Base-by-base conservation (phyloP, 2,797 vertebrate species). In the Pangasius macronema region DNA sequence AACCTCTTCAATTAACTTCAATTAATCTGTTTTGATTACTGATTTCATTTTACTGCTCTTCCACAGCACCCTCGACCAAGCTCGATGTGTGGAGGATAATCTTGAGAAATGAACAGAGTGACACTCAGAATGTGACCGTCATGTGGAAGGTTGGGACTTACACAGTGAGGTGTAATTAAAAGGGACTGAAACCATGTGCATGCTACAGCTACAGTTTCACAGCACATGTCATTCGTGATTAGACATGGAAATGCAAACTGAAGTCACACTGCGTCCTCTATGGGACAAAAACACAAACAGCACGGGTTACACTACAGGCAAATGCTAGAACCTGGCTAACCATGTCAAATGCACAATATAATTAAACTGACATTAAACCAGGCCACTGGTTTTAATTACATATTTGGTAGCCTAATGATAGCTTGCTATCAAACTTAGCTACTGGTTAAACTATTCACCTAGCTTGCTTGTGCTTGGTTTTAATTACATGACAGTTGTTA, bases 61-160 rank as follows among this genome's bases (percentile, higher is more conserved):
- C n/a, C 90, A 51, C 89, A 98, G 97, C 90, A 82, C 97, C 96
- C 0, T 89, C 92, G 4, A 85, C 82, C n/a, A 89, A 90, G 24
- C 91, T 96, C 9, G 89, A 92, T 0, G 95, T 95, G 46, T 98
- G 97, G 97, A 92, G 96, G 84, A 89, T 89, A 53, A 86, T 96
- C 39, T 92, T 90, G 51, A 82, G 79, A 11, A 13, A 0, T 0
- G 27, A 88, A 10, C 57, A 22, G 0, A 49, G 92, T 0, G 83
- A 92, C 82, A 89, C 84, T 85, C 92, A 5, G 88, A 91, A 87
- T 57, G 93, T 97, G 87, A 96, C 93, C 0, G 92, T 97, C 88
- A 91, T 97, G 77, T 97, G 97, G 96, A 92, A 97, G 97, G 97
- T 98, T 83, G 14, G 87, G 86, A 49, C 68, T 82, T 65, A 46